phyloP scores from a whole-genome alignment of 2,113 vertebrate species.

The Australoheros scitulus region DNA sequence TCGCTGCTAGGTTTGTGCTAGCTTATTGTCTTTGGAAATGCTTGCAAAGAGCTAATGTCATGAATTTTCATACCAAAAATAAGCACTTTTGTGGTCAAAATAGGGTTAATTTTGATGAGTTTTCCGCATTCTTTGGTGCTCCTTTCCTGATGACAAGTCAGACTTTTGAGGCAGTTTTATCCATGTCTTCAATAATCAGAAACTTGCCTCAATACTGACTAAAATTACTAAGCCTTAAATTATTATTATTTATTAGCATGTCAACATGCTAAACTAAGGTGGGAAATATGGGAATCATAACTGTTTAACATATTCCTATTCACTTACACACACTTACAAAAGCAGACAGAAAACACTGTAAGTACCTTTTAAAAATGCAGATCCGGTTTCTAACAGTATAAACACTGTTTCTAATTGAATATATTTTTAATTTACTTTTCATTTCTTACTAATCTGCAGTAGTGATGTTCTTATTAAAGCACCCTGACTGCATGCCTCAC shows the following conservation, averaged over 20 bases:
- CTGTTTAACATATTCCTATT: not conserved
- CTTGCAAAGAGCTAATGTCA: not conserved
- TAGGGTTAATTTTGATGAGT: too few species aligned
- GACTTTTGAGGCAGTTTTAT: not conserved
- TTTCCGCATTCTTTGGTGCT: too few species aligned
- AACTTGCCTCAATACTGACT: not conserved
- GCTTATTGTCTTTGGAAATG: not conserved
- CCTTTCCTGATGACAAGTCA: not conserved
- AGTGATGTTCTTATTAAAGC: not conserved
- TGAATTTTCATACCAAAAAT: not conserved
- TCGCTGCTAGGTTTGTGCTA: not conserved
- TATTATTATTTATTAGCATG: not conserved
- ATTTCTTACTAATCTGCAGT: not conserved
- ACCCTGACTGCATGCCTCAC: not conserved
- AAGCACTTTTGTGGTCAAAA: too few species aligned
- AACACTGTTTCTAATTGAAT: not conserved
- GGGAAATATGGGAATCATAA: not conserved
- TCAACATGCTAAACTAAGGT: not conserved
- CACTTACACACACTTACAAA: fast-evolving
- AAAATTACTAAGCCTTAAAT: not conserved
- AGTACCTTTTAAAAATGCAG: not conserved
- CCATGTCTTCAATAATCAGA: not conserved
- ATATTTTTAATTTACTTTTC: not conserved
- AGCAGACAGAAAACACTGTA: fast-evolving
- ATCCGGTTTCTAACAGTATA: not conserved